Base-by-base conservation (phyloP, 2,113 vertebrate genomes). In the Ictalurus punctatus region DNA sequence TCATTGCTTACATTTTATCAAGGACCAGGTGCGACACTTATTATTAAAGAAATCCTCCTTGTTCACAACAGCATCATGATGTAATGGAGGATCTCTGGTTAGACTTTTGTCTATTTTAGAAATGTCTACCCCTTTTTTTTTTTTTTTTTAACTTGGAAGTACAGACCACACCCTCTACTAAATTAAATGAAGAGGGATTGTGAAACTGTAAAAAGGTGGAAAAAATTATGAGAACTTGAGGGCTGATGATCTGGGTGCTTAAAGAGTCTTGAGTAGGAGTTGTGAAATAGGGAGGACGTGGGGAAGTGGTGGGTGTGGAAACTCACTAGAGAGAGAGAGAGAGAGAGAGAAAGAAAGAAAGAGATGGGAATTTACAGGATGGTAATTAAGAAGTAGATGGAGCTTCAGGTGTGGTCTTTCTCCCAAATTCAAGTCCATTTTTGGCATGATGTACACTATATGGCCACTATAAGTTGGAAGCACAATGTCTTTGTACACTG, bases 221-320 rank as follows among this genome's bases (percentile, higher is more conserved):
- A 34, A 19, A 37, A 58, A 52, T 30, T 54, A 13, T 78, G 40
- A 48, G 10, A 23, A 44, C 54, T 54, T 17, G 48, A 48, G 5
- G 27, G 25, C 76, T 7, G 78, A 52, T 56, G 14, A 19, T 56
- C 78, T 56, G 52, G 27, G 27, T 6, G 52, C 34, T 58, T 81
- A 4, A 56, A 30, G 80, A 83, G 9, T 83, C 9, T 34, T 21
- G 56, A 59, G 30, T 61, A 23, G 56, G 56, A 83, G 10, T 37
- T 61, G 56, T 37, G 61, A 25, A 59, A 83, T 61, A 82, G 54
- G 80, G 30, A 83, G 56, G 54, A 83, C 10, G 21, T 83, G 80
- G 8, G 80, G 80, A 83, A 83, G 80, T 83, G 30, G 56, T 83
- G 56, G 80, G 17, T 83, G 56, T 37, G 80, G 80, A 83, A 82